phyloP scores from a whole-genome alignment of 2,797 vertebrate genomes.

The Fistularia tabacaria region DNA sequence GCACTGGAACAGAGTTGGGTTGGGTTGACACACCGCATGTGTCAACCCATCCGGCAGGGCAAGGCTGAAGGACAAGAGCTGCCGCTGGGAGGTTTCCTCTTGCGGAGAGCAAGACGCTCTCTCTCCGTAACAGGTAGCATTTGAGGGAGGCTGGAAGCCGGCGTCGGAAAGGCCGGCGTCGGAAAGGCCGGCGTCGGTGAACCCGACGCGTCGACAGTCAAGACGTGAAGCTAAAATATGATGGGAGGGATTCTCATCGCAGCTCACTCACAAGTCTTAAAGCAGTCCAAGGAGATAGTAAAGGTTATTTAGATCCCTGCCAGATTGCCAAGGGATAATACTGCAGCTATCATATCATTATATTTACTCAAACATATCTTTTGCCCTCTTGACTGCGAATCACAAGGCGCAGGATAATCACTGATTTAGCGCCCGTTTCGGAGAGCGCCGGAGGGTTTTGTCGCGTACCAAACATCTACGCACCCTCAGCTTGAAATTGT shows the following conservation, averaged over 20 bases:
- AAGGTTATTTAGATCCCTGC: too few relatives aligned
- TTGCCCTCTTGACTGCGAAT: constrained; percentile 3
- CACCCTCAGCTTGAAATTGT: constrained; percentile 13
- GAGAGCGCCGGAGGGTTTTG: constrained; percentile 7
- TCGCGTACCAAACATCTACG: constrained; percentile 19
- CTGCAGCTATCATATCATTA: background rate
- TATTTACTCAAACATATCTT: constrained; percentile 12
- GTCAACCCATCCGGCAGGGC: constrained; percentile 52
- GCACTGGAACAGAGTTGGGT: too few relatives aligned
- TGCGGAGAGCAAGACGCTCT: constrained; percentile 32
- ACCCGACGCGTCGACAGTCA: constrained; percentile 30
- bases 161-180: constrained; percentile 22
- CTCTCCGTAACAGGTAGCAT: constrained; percentile 32
- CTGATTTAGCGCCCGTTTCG: constrained; percentile 9
- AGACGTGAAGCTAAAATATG: constrained; percentile 32
- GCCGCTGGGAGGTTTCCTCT: constrained; percentile 47
- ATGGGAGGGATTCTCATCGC: constrained; percentile 34
- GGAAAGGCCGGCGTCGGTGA: too few relatives aligned
- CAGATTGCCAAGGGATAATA: too few relatives aligned
- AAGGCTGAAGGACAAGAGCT: constrained; percentile 66
- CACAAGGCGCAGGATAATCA: constrained; percentile 15
- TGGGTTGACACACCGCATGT: too few relatives aligned
- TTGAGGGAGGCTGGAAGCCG: constrained; percentile 29
- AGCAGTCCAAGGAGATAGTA: too few relatives aligned
- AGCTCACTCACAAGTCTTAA: too few relatives aligned